These are phyloP conservation scores for Cetoscarus ocellatus DNA, from an alignment of 2,797 vertebrate genomes.

Conservation along the genomic window DNA sequence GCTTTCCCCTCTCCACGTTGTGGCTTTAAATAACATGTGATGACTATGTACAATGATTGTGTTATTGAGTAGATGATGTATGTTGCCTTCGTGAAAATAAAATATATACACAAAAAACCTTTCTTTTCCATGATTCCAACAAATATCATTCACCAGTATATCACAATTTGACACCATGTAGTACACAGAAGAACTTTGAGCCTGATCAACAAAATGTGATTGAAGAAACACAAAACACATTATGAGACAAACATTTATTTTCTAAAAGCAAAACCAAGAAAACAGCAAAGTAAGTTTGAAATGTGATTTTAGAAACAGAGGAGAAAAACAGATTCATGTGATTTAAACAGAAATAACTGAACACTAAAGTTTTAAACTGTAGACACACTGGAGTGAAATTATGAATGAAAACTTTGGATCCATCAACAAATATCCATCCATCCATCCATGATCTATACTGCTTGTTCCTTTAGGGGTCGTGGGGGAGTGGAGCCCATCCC, in stretches of 20 bases:
- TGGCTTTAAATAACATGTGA: conserved; percentile 4
- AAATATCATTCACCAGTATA: background rate
- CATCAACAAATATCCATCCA: too few relatives aligned
- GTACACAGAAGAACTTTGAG: background rate
- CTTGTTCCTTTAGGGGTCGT: too few relatives aligned
- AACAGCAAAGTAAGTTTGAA: background rate
- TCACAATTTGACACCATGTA: background rate
- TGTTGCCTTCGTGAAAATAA: conserved; percentile 45
- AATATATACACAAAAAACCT: background rate
- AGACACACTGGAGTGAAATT: too few relatives aligned
- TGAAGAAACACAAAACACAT: background rate
- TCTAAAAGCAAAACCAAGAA: background rate
- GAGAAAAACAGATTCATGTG: background rate
- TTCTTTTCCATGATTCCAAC: background rate
- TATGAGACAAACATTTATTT: conserved; percentile 9
- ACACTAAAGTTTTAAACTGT: background rate
- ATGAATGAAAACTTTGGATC: too few relatives aligned
- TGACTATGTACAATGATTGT: background rate
- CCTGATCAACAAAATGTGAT: background rate
- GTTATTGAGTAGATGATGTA: conserved; percentile 18
- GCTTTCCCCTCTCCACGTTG: background rate
- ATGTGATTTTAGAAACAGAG: background rate
- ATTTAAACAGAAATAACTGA: background rate
- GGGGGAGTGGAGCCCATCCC: too few relatives aligned
- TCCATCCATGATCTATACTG: too few relatives aligned